Evolutionary conservation across 92 coral and sea anemone genomes (phyloP).

Genomic region (Porites divaricata): DNA sequence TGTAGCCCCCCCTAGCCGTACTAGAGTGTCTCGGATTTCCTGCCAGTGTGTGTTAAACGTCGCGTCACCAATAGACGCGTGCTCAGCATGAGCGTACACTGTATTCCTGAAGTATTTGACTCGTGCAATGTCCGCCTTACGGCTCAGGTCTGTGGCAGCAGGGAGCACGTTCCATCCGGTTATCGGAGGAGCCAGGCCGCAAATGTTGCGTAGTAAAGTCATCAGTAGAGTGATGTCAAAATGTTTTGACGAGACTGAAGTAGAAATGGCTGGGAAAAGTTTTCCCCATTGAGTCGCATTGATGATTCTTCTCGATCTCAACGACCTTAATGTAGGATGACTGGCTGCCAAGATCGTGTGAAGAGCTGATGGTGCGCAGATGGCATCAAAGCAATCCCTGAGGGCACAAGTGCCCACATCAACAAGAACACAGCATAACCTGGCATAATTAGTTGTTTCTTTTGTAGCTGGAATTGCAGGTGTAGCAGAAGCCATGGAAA

Average conservation of each 20-base stretch:
- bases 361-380: background rate
- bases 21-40: conserved; percentile 16
- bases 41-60: too few species aligned
- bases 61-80: too few species aligned
- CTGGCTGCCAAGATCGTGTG: background rate
- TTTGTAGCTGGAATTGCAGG: background rate
- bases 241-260: too few species aligned
- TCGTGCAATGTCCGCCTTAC: conserved; percentile 21
- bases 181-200: conserved; percentile 22
- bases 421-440: background rate
- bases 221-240: conserved; percentile 10
- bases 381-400: background rate
- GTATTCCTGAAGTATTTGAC: too few species aligned
- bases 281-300: too few species aligned
- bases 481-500: background rate
- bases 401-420: background rate
- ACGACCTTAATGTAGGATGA: background rate
- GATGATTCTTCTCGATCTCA: background rate
- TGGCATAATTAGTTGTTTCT: background rate
- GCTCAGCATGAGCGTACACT: too few species aligned
- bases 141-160: conserved; percentile 31
- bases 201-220: background rate
- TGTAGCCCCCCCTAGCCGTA: conserved; percentile 32
- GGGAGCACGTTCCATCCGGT: conserved; percentile 55
- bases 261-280: too few species aligned